Percentiles rank a stretch among this genome's conserved stretches.
Conservation (phyloP, 2,797 vertebrate species). For the Poecilia gillii region DNA sequence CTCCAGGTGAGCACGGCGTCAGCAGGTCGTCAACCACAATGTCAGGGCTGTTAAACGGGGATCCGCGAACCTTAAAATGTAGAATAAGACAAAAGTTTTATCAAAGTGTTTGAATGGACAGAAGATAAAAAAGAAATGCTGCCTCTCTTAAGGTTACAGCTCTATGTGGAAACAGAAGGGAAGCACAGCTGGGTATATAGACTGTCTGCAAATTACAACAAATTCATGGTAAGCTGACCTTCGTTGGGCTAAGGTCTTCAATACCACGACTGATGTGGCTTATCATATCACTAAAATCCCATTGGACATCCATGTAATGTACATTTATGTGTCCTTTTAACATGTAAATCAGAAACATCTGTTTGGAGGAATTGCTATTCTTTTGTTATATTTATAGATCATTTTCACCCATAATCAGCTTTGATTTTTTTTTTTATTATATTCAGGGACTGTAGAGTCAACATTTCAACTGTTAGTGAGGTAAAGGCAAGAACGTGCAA, state of each 20-base stretch:
- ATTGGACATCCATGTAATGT: not conserved
- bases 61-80: constrained; percentile 80
- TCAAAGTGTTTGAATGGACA: not conserved
- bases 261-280: not conserved
- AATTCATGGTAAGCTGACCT: too few species aligned
- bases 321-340: not conserved
- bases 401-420: not conserved
- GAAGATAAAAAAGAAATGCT: not conserved
- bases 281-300: not conserved
- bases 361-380: not conserved
- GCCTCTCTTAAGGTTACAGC: not conserved
- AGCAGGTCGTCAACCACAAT: constrained; percentile 85
- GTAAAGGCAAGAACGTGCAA: not conserved
- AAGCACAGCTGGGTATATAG: not conserved
- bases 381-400: not conserved
- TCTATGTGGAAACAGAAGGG: too few species aligned
- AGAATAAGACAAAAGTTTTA: not conserved
- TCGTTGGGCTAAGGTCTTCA: not conserved
- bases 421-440: not conserved
- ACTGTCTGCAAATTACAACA: not conserved
- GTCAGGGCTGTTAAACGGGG: constrained; percentile 80
- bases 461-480: not conserved
- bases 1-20: constrained; percentile 91
- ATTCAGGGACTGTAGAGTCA: too few species aligned
- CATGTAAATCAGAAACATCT: not conserved